These are phyloP conservation scores for Folsomia candida DNA, from an alignment of 2,888 invertebrate genomes.

Conservation along the genomic window DNA sequence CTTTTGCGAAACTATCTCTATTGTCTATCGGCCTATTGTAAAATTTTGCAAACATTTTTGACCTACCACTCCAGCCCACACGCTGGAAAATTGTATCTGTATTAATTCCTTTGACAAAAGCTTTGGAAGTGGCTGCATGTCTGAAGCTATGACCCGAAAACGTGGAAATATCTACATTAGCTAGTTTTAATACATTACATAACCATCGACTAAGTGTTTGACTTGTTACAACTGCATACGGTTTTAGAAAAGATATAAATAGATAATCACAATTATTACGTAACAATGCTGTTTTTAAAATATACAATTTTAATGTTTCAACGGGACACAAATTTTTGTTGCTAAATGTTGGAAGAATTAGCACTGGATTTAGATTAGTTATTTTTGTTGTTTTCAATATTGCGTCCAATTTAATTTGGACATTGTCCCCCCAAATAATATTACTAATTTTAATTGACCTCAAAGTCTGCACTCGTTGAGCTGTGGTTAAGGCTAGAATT, in stretches of 20 bases:
- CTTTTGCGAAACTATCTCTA: too few species aligned
- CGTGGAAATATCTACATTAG: slow-evolving; percentile 7
- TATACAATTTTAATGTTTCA: slow-evolving; percentile 6
- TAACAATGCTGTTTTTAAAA: neutral
- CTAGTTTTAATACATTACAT: neutral
- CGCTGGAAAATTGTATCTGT: too few species aligned
- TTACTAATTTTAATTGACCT: slow-evolving; percentile 17
- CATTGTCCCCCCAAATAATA: too few species aligned
- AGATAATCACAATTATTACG: slow-evolving; percentile 3
- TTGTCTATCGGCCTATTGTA: slow-evolving; percentile 25
- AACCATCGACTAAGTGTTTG: slow-evolving; percentile 30
- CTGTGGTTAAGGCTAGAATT: slow-evolving; percentile 18
- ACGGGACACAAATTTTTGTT: slow-evolving; percentile 25
- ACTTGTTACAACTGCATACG: slow-evolving; percentile 14
- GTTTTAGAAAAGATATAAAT: slow-evolving; percentile 13
- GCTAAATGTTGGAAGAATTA: neutral
- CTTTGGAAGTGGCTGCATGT: slow-evolving; percentile 22
- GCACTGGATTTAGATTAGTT: neutral
- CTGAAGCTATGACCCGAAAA: slow-evolving; percentile 20
- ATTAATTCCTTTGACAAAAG: slow-evolving; percentile 4
- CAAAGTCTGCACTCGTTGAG: too few species aligned
- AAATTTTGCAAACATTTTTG: slow-evolving; percentile 7
- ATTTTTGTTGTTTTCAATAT: slow-evolving; percentile 9
- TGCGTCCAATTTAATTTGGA: too few species aligned
- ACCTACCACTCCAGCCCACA: slow-evolving; percentile 15